Evolutionary conservation across 2,113 vertebrate species (phyloP).

Genomic region (Pomatorhinus ruficollis): DNA sequence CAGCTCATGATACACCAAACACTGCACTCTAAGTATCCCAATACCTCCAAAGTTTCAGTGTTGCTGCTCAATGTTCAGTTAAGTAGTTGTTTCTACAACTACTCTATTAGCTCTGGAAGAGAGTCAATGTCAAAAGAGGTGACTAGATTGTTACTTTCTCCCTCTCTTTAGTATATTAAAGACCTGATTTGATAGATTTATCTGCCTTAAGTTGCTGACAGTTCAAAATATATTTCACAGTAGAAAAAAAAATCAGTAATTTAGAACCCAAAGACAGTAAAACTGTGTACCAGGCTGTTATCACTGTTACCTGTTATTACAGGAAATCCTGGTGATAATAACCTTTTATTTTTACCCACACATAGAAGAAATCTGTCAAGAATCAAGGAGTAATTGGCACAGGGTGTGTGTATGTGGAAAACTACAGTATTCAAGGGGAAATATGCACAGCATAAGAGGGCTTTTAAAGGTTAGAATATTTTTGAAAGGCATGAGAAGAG

Average conservation of each 20-base stretch:
- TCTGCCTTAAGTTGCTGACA: not conserved
- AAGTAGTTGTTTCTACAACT: not conserved
- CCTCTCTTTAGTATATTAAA: not conserved
- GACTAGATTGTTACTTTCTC: not conserved
- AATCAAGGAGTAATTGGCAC: not conserved
- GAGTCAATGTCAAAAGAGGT: not conserved
- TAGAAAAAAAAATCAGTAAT: not conserved
- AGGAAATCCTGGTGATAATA: not conserved
- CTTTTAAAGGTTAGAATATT: not conserved
- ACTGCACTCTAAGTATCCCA: not conserved
- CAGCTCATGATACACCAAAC: not conserved
- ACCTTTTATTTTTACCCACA: not conserved
- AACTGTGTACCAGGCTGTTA: not conserved
- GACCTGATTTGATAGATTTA: not conserved
- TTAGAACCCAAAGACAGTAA: not conserved
- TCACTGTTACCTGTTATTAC: not conserved
- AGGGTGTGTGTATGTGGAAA: accelerated
- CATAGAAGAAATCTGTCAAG: not conserved
- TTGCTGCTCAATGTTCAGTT: not conserved
- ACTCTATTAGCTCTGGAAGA: not conserved
- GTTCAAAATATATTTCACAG: not conserved
- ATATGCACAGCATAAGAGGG: not conserved
- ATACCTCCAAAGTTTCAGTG: not conserved
- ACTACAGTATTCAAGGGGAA: not conserved
- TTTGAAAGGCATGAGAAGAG: not conserved